Base-by-base conservation (phyloP, 2,113 vertebrate species). In the Petromus typicus region DNA sequence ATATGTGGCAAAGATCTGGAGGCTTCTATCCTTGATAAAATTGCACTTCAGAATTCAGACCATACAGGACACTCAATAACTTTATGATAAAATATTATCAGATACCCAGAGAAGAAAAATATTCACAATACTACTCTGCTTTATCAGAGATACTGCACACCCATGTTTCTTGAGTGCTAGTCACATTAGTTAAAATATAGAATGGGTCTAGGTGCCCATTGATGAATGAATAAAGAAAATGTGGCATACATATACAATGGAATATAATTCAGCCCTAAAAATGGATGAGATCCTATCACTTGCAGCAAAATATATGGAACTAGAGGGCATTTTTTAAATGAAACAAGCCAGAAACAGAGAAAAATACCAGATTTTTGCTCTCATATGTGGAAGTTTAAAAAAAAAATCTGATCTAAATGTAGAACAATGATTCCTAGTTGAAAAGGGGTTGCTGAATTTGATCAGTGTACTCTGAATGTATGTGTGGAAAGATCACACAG, bases 1-100 rank as follows among this genome's bases (percentile, higher is more conserved):
- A 59, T 18, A 61, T 51, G n/a, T n/a, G 71, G 69, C 64, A 83
- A 94, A 89, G 87, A 11, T 67, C 66, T 94, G 64, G 61, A 23
- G 20, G 6, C 23, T 59, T 27, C 40, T 27, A 0, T 13, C 66
- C 76, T 71, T 92, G 66, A 86, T 90, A 93, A 91, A 94, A 87
- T 92, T 59, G 95, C 25, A 73, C n/a, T 90, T 96, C 63, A 71
- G 43, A 81, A 95, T 71, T 90, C 20, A 91, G 37, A 45, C 14
- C 64, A 76, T 23, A 90, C 66, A 78, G 14, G 32, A 84, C 2
- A 92, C 23, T 59, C 45, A 78, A 56, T 81, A 90, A 93, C 17
- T 79, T 89, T 79, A 61, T 66, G 13, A 89, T 89, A 92, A 95
- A 83, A 61, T 85, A 92, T 63, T 45, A 79, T 81, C 66, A 89